A percentile compares a stretch with the other conserved stretches of the same genome.
phyloP scores from a whole-genome alignment of 2,113 vertebrate genomes.

The Origma solitaria region DNA sequence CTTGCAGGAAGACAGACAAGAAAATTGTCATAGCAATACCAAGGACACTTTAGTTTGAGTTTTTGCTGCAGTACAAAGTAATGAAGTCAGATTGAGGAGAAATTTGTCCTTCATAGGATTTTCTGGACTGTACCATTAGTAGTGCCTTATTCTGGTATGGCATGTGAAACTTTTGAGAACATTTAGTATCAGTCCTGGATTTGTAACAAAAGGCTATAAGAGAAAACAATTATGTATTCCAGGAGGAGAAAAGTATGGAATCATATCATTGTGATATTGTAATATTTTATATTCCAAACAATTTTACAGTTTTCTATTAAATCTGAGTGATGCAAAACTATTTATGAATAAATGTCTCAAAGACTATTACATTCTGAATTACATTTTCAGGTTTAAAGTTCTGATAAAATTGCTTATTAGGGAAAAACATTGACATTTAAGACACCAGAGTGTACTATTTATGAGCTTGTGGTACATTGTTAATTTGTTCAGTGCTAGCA shows the following conservation, averaged over 20 bases:
- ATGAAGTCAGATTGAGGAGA: background rate
- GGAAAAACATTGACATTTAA: conserved; percentile 28
- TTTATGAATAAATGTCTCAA: background rate
- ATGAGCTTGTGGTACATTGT: conserved; percentile 24
- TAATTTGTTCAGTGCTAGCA: conserved; percentile 43
- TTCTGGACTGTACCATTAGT: background rate
- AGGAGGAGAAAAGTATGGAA: background rate
- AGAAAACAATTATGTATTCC: background rate
- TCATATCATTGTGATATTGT: background rate
- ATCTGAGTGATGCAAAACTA: background rate
- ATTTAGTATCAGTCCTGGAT: background rate
- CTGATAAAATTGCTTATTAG: background rate
- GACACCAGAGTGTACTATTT: conserved; percentile 36
- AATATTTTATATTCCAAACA: background rate
- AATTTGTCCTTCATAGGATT: background rate
- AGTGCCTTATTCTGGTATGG: background rate
- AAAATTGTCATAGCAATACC: background rate
- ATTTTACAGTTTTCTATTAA: background rate
- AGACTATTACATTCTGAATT: background rate
- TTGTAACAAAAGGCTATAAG: background rate
- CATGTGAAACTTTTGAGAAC: background rate
- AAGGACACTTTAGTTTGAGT: background rate
- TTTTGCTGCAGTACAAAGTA: background rate
- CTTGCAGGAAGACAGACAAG: background rate
- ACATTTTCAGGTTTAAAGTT: background rate